phyloP scores from a whole-genome alignment of 2,888 invertebrate species.

The Andrena dorsata region DNA sequence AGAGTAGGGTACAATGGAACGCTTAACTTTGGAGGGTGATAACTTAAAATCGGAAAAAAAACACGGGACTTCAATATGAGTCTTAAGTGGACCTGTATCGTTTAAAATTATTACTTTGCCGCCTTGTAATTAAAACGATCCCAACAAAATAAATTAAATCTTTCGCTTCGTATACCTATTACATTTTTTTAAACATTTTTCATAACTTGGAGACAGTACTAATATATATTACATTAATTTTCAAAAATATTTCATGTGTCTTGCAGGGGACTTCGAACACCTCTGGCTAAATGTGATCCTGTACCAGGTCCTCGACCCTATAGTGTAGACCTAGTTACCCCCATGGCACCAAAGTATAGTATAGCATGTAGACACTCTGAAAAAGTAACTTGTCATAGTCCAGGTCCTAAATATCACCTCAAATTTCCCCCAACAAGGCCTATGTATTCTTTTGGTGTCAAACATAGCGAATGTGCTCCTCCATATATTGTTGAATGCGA shows the following conservation, averaged over 20 bases:
- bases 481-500: slow-evolving; percentile 86
- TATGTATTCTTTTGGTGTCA: slow-evolving; percentile 88
- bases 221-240: neutral
- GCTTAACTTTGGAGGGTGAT: too few species aligned
- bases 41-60: too few species aligned
- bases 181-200: too few species aligned
- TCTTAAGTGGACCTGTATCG: too few species aligned
- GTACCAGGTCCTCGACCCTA: slow-evolving; percentile 66
- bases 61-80: too few species aligned
- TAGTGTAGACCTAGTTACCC: slow-evolving; percentile 51
- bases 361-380: slow-evolving; percentile 84
- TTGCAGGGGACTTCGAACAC: slow-evolving; percentile 43
- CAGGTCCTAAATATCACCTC: slow-evolving; percentile 86
- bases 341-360: slow-evolving; percentile 84
- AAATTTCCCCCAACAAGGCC: slow-evolving; percentile 85
- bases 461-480: slow-evolving; percentile 86
- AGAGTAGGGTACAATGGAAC: too few species aligned
- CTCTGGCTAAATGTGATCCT: slow-evolving; percentile 18
- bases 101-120: too few species aligned
- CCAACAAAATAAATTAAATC: too few species aligned
- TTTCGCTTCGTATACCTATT: too few species aligned
- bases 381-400: slow-evolving; percentile 84
- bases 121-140: too few species aligned
- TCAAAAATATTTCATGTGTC: neutral
- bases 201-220: neutral